These are phyloP conservation scores for Tethya wilhelma DNA, from an alignment of 37 sponge, comb jelly and placozoan species.

Conservation along the genomic window DNA sequence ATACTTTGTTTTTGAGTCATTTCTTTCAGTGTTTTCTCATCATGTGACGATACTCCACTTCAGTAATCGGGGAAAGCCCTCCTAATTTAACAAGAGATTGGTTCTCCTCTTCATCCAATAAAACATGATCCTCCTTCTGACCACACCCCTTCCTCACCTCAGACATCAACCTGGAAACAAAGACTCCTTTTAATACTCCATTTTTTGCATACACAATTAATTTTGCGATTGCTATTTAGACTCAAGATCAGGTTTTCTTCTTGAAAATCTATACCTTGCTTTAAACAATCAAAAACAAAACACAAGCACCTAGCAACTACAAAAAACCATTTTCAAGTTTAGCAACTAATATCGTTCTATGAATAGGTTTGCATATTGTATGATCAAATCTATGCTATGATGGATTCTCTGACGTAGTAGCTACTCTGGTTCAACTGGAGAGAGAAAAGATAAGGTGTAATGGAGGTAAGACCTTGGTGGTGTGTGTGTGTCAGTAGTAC, in stretches of 20 bases:
- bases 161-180: conserved; percentile 4
- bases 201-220: neutral
- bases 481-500: conserved; percentile 9
- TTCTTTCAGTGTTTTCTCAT: conserved; percentile 26
- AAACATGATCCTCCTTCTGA: neutral
- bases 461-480: neutral
- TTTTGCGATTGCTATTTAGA: neutral
- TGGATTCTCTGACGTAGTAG: conserved; percentile 30
- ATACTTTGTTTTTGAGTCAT: conserved; percentile 19
- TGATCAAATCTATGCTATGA: conserved; percentile 28
- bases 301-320: neutral
- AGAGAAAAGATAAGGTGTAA: neutral
- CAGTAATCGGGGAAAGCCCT: neutral
- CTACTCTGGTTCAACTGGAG: conserved; percentile 34
- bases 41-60: conserved; percentile 42
- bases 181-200: neutral
- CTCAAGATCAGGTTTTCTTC: no score
- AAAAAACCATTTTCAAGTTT: conserved; percentile 37
- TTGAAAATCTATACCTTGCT: no score
- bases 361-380: conserved; percentile 38
- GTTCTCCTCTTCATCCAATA: neutral
- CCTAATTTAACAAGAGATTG: neutral
- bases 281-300: no score
- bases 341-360: conserved; percentile 21
- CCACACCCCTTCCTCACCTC: conserved; percentile 18